phyloP scores from a whole-genome alignment of 2,888 invertebrate species.

The Drosophila stalkeri region DNA sequence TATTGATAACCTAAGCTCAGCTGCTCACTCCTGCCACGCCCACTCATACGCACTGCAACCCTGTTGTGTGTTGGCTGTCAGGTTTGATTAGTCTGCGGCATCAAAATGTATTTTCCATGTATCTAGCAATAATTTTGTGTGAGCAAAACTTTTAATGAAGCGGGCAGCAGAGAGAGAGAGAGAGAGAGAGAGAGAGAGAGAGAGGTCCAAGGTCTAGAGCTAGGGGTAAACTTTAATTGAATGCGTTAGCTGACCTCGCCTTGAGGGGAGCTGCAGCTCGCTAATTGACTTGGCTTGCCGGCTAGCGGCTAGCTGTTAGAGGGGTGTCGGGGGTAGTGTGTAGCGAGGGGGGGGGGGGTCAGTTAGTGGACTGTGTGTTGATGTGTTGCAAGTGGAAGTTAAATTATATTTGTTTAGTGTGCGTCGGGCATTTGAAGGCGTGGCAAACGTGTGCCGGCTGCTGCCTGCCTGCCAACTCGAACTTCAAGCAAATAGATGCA shows the following conservation, averaged over 20 bases:
- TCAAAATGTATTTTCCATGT: slow-evolving; percentile 23
- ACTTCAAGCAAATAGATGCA: slow-evolving; percentile 48
- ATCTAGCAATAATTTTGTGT: slow-evolving; percentile 24
- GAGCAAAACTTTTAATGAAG: slow-evolving; percentile 10
- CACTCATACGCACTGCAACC: slow-evolving; percentile 8
- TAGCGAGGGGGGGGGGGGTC: background rate
- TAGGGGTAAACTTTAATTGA: slow-evolving; percentile 53
- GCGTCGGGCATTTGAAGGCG: slow-evolving; percentile 34
- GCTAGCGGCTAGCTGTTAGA: background rate
- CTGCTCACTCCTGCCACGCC: background rate
- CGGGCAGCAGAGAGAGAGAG: background rate
- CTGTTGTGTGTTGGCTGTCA: slow-evolving; percentile 31
- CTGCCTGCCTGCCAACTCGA: slow-evolving; percentile 25
- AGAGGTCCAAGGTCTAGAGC: background rate
- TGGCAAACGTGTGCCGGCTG: slow-evolving; percentile 40
- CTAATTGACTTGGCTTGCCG: slow-evolving; percentile 67
- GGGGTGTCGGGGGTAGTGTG: background rate
- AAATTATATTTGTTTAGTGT: slow-evolving; percentile 77
- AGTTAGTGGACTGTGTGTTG: slow-evolving; percentile 30
- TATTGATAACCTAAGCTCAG: slow-evolving; percentile 15
- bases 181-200: background rate
- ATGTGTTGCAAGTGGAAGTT: slow-evolving; percentile 81
- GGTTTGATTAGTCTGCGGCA: slow-evolving; percentile 34
- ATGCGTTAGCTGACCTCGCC: slow-evolving; percentile 28
- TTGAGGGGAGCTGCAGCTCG: slow-evolving; percentile 9